A percentile compares a stretch with the other conserved stretches of the same genome.
These are phyloP conservation scores for Trachelus tabidus DNA, from an alignment of 2,888 invertebrate species.

Conservation along the genomic window DNA sequence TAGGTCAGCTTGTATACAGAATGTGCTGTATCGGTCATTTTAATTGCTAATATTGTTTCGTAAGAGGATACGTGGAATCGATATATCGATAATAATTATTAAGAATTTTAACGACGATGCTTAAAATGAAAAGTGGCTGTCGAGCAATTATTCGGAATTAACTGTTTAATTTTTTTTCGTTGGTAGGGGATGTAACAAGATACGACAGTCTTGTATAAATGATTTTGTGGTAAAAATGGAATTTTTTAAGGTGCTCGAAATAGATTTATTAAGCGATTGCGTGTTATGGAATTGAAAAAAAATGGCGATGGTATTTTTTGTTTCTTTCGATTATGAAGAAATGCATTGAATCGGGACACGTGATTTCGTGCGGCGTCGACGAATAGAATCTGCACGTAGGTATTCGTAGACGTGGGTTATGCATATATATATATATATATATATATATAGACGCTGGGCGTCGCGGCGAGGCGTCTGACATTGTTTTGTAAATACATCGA, in stretches of 20 bases:
- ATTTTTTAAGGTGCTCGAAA: not conserved
- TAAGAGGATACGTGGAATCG: not conserved
- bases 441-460: constrained; percentile 8
- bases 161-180: not conserved
- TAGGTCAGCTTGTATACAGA: not conserved
- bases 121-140: not conserved
- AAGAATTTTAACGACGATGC: not conserved
- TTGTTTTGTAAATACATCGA: not conserved
- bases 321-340: not conserved
- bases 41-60: not conserved
- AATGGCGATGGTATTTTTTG: not conserved
- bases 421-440: not conserved
- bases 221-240: not conserved
- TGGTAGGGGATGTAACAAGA: not conserved
- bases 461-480: not conserved
- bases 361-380: not conserved
- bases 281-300: not conserved
- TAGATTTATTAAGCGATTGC: not conserved
- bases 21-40: not conserved
- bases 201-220: not conserved
- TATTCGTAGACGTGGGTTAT: constrained; percentile 15
- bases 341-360: not conserved
- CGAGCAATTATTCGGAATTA: not conserved
- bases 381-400: constrained; percentile 24
- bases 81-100: not conserved